These are phyloP conservation scores for Tetramorium parvispinum DNA, from an alignment of 1,140 invertebrate genomes.

Conservation along the genomic window DNA sequence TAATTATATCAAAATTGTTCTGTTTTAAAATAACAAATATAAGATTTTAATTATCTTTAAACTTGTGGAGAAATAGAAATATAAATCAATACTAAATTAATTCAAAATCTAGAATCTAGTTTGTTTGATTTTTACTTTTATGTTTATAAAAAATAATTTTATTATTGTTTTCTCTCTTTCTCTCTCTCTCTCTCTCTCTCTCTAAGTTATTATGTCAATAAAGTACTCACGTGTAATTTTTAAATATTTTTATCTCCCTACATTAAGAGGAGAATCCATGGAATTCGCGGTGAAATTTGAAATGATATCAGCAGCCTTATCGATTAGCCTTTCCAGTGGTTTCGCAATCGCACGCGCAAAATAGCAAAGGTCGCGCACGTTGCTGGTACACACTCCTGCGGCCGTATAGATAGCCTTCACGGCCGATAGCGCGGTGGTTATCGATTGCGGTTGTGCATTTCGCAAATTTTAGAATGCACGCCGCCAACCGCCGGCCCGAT, in stretches of 20 bases:
- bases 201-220: background rate
- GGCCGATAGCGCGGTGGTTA: slow-evolving; percentile 35
- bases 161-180: background rate
- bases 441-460: slow-evolving; percentile 19
- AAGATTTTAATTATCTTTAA: background rate
- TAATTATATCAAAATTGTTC: background rate
- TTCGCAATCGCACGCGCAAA: slow-evolving; percentile 27
- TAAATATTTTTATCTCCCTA: background rate
- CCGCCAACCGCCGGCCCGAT: background rate
- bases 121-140: background rate
- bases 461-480: slow-evolving; percentile 37
- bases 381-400: slow-evolving; percentile 2
- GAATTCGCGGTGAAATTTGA: background rate
- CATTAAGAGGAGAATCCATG: background rate
- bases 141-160: background rate
- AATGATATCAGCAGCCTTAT: slow-evolving; percentile 4
- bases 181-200: background rate
- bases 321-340: slow-evolving; percentile 5
- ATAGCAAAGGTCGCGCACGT: slow-evolving; percentile 47
- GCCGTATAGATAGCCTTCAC: slow-evolving; percentile 34
- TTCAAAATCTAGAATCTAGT: background rate
- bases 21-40: background rate
- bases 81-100: background rate
- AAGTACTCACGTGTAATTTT: background rate
- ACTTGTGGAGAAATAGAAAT: background rate